Percentiles rank a stretch among this genome's conserved stretches.
Conservation (phyloP, 1,140 invertebrate species). For the Potamilus streckersoni region DNA sequence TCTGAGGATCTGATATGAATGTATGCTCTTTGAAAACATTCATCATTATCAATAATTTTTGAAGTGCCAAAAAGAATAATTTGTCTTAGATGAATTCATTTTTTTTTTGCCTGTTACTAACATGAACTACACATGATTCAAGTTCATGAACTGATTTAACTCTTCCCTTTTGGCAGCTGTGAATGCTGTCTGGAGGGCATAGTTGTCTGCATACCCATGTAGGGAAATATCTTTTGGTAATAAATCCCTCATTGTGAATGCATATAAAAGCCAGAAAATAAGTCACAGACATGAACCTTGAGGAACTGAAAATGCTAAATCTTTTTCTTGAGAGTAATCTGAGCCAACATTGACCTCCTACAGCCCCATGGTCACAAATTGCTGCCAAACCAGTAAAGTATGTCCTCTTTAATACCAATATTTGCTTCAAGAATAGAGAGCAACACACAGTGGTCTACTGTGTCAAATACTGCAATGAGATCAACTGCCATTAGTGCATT, state of each 20-base stretch:
- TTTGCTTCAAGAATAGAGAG: not conserved
- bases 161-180: no score
- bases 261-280: constrained; percentile 13
- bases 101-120: no score
- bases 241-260: constrained; percentile 6
- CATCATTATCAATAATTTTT: no score
- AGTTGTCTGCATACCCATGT: constrained; percentile 7
- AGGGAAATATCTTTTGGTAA: constrained; percentile 4
- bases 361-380: constrained; percentile 2
- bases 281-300: constrained; percentile 15
- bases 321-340: not conserved
- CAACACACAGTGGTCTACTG: constrained; percentile 7
- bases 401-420: not conserved
- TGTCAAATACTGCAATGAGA: constrained; percentile 24
- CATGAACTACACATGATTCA: no score
- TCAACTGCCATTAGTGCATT: constrained; percentile 23
- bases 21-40: no score
- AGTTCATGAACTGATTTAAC: no score
- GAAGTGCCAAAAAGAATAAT: no score
- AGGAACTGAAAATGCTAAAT: constrained; percentile 7
- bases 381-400: not conserved
- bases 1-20: no score
- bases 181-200: not conserved
- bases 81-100: no score
- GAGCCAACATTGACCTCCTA: constrained; percentile 1